Conservation (phyloP, 2,888 invertebrate species). For the Apotomis capreana region DNA sequence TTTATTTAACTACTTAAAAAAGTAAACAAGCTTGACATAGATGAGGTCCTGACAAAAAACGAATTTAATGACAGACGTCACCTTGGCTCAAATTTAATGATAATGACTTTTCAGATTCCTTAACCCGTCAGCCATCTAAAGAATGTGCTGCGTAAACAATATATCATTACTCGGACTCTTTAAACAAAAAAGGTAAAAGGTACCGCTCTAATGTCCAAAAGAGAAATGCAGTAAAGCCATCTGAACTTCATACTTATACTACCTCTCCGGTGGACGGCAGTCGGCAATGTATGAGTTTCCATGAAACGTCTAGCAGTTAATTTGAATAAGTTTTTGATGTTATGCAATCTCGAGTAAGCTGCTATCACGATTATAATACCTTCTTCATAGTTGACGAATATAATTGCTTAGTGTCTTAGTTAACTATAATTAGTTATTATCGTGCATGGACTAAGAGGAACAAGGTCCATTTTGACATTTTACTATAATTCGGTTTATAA, state of each 20-base stretch:
- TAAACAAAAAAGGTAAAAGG: slow-evolving; percentile 38
- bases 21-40: slow-evolving; percentile 48
- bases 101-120: slow-evolving; percentile 68
- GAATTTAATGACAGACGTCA: slow-evolving; percentile 55
- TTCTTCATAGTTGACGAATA: neutral
- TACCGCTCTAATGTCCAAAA: neutral
- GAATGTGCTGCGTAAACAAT: slow-evolving; percentile 71
- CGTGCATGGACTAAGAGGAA: neutral
- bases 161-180: slow-evolving; percentile 59
- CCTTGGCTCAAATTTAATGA: slow-evolving; percentile 61
- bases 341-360: neutral
- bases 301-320: slow-evolving; percentile 25
- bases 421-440: neutral
- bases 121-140: slow-evolving; percentile 59
- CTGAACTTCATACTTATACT: neutral
- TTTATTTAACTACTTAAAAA: slow-evolving; percentile 18
- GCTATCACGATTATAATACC: neutral
- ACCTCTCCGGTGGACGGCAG: neutral
- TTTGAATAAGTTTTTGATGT: slow-evolving; percentile 19
- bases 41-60: slow-evolving; percentile 55
- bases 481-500: no score
- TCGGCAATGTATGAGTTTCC: slow-evolving; percentile 6
- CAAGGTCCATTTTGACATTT: neutral
- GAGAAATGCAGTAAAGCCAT: slow-evolving; percentile 15
- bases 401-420: no score